These are phyloP conservation scores for Trisateles emortualis DNA, from an alignment of 2,888 invertebrate genomes.

Conservation along the genomic window DNA sequence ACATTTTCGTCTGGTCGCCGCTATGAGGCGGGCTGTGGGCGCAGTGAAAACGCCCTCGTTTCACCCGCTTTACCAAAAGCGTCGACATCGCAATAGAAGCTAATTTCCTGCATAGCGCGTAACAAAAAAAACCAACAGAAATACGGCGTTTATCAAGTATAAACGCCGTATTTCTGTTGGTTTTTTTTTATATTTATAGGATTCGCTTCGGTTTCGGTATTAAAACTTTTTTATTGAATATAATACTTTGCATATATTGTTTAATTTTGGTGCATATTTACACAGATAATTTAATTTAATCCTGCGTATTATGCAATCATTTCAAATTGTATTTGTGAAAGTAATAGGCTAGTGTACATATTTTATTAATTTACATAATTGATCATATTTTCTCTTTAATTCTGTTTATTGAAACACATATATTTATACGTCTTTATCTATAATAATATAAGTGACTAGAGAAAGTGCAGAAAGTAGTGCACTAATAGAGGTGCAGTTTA, in stretches of 20 bases:
- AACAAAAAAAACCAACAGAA: slow-evolving; percentile 78
- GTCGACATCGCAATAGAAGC: slow-evolving; percentile 86
- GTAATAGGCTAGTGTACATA: neutral
- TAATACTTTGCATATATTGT: slow-evolving; percentile 49
- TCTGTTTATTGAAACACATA: neutral
- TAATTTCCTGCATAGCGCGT: slow-evolving; percentile 86
- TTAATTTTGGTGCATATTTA: slow-evolving; percentile 20
- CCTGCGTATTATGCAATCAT: slow-evolving; percentile 15
- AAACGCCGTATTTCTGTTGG: too few relatives aligned
- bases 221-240: slow-evolving; percentile 62
- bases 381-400: neutral
- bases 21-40: slow-evolving; percentile 78
- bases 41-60: slow-evolving; percentile 79
- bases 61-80: slow-evolving; percentile 84
- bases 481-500: slow-evolving; percentile 65
- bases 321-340: slow-evolving; percentile 18
- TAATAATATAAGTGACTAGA: slow-evolving; percentile 28
- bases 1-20: slow-evolving; percentile 85
- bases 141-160: slow-evolving; percentile 79
- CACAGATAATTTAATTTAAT: slow-evolving; percentile 11
- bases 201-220: slow-evolving; percentile 57
- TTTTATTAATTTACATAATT: neutral
- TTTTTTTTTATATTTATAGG: slow-evolving; percentile 63
- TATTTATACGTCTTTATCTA: neutral
- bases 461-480: slow-evolving; percentile 59